Base-by-base conservation (phyloP, 2,113 vertebrate species). In the Perca fluviatilis region DNA sequence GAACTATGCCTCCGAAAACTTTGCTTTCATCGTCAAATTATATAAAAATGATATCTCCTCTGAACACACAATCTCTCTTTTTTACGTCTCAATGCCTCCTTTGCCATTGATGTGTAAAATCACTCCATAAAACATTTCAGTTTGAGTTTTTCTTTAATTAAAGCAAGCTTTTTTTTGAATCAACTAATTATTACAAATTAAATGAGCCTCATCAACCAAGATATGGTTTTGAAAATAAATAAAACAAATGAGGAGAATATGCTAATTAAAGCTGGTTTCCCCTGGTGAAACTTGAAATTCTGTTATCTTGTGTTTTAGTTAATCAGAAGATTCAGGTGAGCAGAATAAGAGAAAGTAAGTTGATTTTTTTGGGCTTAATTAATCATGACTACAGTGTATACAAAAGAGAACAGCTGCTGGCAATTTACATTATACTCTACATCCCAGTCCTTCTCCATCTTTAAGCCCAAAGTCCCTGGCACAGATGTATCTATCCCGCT, bases 401-500 rank as follows among this genome's bases (percentile, higher is more conserved):
- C 54, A 53, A 18, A 14, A 60, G 51, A 21, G 30, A 88, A 40
- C 78, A 84, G 61, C 88, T 84, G 77, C 67, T 65, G 78, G 49
- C 6, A 25, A 40, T 74, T 73, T 61, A 61, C 57, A 63, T 5
- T 30, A 62, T 16, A 3, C 11, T 64, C 60, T 49, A 36, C 74
- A 65, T 64, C 63, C 36, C 23, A 25, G 53, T 13, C 19, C 13
- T 43, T 30, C 74, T 84, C 69, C 75, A 72, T 74, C 71, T 63
- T 80, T 66, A 46, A 65, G 27, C 67, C 66, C 46, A 58, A 53
- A 65, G 47, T 85, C 82, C 54, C 73, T 14, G 63, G 66, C 83
- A 77, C 85, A 86, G 77, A 86, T 68, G 82, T 67, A 73, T 77
- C 86, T 78, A 57, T 84, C 85, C 40, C 23, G 2, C 53, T 74